Evolutionary conservation across 1,140 invertebrate species (phyloP).

Genomic region (Bombus superbus): DNA sequence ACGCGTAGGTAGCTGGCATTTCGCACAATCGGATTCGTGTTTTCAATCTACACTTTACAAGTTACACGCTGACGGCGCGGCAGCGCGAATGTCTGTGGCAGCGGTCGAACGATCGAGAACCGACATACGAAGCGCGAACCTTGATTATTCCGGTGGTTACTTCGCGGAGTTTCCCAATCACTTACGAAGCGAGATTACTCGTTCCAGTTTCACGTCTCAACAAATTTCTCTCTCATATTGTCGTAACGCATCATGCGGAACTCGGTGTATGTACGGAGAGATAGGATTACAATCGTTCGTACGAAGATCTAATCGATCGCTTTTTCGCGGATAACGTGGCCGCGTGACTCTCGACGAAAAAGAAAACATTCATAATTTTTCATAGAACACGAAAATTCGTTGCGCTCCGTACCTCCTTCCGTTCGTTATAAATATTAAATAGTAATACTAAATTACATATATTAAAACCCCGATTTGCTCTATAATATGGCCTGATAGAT

Average conservation of each 20-base stretch:
- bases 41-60: constrained; percentile 32
- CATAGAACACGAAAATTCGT: too few species aligned
- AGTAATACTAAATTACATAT: too few species aligned
- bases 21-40: neutral
- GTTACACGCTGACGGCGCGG: constrained; percentile 39
- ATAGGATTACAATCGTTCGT: neutral
- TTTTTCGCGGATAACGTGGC: neutral
- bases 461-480: too few species aligned
- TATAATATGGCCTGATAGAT: too few species aligned
- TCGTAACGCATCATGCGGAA: neutral
- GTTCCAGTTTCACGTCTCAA: constrained; percentile 1
- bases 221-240: neutral
- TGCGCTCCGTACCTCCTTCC: too few species aligned
- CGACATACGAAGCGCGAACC: constrained; percentile 27
- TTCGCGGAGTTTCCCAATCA: constrained; percentile 37
- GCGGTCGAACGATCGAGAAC: constrained; percentile 23
- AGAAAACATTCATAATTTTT: too few species aligned
- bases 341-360: too few species aligned
- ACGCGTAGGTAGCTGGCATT: neutral
- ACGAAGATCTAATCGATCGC: neutral
- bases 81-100: constrained; percentile 23
- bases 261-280: neutral
- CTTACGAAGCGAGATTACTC: constrained; percentile 34
- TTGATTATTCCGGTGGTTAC: constrained; percentile 36
- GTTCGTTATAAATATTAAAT: too few species aligned